Evolutionary conservation across 2,797 vertebrate species (phyloP).

Genomic region (Cirrhinus mrigala): DNA sequence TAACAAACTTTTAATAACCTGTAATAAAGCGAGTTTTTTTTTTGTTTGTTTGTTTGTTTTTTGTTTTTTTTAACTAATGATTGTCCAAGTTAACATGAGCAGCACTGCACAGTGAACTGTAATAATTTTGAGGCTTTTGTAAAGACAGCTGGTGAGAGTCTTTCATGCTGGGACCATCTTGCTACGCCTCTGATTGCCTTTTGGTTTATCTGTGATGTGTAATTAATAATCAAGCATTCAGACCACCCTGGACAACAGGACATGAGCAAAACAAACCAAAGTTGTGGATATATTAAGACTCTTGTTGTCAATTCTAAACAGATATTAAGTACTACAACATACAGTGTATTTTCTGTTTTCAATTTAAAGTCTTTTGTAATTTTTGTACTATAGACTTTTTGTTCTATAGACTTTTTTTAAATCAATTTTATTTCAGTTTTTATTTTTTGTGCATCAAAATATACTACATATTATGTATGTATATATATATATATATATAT

Average conservation of each 20-base stretch:
- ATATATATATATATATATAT: no score
- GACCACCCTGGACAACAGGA: not conserved
- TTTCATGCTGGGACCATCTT: not conserved
- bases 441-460: no score
- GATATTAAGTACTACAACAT: not conserved
- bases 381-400: no score
- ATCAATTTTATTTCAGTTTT: no score
- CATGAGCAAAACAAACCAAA: not conserved
- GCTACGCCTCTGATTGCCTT: not conserved
- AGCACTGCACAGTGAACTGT: not conserved
- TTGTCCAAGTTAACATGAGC: not conserved
- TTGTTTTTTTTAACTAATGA: no score
- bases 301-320: not conserved
- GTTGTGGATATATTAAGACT: not conserved
- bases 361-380: no score
- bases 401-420: no score
- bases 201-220: not conserved
- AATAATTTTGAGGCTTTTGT: not conserved
- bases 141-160: not conserved
- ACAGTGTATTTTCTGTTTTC: no score
- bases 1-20: not conserved
- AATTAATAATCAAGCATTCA: not conserved
- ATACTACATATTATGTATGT: no score
- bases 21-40: no score
- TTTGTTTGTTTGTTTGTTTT: no score